Conservation (phyloP, 2,113 vertebrate genomes). For the Oenanthe oenanthe region DNA sequence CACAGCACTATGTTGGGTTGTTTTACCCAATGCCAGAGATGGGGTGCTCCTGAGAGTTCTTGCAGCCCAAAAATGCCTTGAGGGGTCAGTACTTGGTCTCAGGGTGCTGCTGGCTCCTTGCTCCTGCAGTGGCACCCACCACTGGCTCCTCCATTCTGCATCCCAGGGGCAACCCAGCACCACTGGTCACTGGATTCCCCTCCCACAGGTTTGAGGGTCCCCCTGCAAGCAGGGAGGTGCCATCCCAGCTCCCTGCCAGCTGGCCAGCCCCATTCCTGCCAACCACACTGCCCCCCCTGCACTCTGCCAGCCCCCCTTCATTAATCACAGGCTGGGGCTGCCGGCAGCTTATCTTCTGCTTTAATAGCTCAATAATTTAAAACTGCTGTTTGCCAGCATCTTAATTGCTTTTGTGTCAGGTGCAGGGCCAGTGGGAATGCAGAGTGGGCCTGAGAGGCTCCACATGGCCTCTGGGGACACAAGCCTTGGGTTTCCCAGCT, state of each 20-base stretch:
- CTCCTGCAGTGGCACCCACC: not conserved
- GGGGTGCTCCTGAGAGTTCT: not conserved
- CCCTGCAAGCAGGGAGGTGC: not conserved
- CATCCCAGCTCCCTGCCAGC: not conserved
- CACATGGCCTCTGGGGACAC: accelerated
- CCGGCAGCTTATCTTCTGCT: constrained; percentile 76
- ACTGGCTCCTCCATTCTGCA: accelerated
- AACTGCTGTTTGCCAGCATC: constrained; percentile 61
- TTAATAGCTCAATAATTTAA: constrained; percentile 82
- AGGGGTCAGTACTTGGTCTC: not conserved
- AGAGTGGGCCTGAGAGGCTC: constrained; percentile 41
- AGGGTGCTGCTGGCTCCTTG: not conserved
- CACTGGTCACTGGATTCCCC: not conserved
- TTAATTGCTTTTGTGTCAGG: constrained; percentile 80
- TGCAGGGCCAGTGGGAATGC: constrained; percentile 58
- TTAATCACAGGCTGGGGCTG: constrained; percentile 75
- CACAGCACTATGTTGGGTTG: accelerated
- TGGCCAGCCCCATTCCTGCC: accelerated
- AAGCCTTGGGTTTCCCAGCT: not conserved
- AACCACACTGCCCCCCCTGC: accelerated
- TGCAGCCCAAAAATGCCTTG: not conserved
- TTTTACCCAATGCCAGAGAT: not conserved
- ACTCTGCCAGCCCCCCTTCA: constrained; percentile 39
- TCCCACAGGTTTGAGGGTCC: not conserved
- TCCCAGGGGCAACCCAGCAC: not conserved